Percentiles rank a stretch among this genome's conserved stretches.
Evolutionary conservation across 2,797 vertebrate genomes (phyloP).

Genomic region (Poecile montanus): DNA sequence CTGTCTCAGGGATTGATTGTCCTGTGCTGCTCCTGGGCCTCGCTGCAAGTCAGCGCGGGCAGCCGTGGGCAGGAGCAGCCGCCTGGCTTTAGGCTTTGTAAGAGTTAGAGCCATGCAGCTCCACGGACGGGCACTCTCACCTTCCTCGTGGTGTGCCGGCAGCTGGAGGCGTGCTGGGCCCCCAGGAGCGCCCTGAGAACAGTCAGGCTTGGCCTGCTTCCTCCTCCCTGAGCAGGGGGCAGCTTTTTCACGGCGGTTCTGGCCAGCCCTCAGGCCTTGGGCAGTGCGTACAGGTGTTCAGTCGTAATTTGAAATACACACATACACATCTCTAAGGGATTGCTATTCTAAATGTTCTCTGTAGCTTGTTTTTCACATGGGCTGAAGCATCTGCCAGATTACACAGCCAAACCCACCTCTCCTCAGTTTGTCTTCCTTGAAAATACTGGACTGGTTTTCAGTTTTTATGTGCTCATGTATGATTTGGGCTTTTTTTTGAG

Average conservation of each 20-base stretch:
- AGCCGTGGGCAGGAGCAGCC: neutral
- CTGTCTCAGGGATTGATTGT: neutral
- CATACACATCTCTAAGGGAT: rapidly evolving
- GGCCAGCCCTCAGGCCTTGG: neutral
- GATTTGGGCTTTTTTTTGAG: rapidly evolving
- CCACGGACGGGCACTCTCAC: neutral
- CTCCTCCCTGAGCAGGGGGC: neutral
- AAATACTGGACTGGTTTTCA: neutral
- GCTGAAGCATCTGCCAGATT: neutral
- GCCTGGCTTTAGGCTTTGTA: neutral
- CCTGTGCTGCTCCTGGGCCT: too few species aligned
- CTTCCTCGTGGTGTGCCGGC: neutral
- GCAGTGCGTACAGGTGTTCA: rapidly evolving
- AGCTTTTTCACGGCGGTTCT: rapidly evolving
- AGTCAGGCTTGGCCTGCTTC: rapidly evolving
- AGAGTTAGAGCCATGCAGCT: neutral
- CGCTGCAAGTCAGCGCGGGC: neutral
- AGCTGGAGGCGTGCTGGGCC: neutral
- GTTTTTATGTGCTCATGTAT: neutral
- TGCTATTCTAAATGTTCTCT: rapidly evolving
- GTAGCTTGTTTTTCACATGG: neutral
- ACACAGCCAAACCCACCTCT: neutral
- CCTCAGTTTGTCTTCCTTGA: neutral
- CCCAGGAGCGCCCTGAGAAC: rapidly evolving
- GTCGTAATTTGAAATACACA: rapidly evolving